A percentile compares a stretch with the other conserved stretches of the same genome.
phyloP scores from a whole-genome alignment of 2,797 vertebrate species.

The Todus mexicanus region DNA sequence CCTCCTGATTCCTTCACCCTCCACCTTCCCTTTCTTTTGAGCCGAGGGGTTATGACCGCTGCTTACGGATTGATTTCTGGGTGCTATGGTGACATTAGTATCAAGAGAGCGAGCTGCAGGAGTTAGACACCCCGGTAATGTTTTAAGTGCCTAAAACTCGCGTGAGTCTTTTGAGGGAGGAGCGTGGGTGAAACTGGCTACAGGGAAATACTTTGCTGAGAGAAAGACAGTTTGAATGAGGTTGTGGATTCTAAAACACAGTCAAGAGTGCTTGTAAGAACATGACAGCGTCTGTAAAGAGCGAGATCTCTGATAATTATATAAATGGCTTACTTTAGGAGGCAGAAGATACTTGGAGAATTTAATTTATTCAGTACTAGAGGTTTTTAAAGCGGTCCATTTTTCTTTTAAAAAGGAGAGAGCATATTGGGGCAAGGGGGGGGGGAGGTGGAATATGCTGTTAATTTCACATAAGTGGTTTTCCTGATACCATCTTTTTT shows the following conservation, averaged over 20 bases:
- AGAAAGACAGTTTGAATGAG: not conserved
- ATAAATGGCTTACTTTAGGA: not conserved
- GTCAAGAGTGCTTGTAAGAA: not conserved
- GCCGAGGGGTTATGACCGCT: not conserved
- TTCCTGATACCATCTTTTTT: not conserved
- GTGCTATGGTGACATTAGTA: not conserved
- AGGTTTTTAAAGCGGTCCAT: not conserved
- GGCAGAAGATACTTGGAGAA: not conserved
- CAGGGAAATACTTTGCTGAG: not conserved
- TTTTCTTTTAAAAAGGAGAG: not conserved
- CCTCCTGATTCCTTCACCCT: not conserved
- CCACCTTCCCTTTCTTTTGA: not conserved
- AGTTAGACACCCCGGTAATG: not conserved
- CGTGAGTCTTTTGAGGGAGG: not conserved
- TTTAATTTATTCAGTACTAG: not conserved
- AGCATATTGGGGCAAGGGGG: not conserved
- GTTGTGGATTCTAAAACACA: not conserved
- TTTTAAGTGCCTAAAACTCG: not conserved
- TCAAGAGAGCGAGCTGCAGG: not conserved
- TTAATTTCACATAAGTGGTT: not conserved
- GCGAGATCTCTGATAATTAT: not conserved
- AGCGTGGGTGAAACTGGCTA: not conserved
- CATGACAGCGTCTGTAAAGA: not conserved
- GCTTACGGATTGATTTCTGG: not conserved
- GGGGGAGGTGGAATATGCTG: not conserved